Conservation (phyloP, 2,888 invertebrate species). For the Chrysolina oricalcia region DNA sequence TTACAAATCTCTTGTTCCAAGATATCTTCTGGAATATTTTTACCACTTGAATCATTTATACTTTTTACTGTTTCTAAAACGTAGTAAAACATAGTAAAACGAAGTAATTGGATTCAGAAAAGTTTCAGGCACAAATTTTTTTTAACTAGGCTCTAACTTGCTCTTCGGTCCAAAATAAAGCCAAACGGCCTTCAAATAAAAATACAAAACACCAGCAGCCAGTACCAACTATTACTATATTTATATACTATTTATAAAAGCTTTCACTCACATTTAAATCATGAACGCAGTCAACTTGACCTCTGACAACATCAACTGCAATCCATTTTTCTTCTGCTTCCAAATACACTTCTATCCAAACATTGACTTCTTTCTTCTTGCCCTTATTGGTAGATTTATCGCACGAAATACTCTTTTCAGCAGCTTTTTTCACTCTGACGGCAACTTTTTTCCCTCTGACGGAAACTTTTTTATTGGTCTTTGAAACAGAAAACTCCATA, state of each 20-base stretch:
- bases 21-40: too few relatives aligned
- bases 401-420: conserved; percentile 43
- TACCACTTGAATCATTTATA: too few relatives aligned
- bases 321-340: conserved; percentile 92
- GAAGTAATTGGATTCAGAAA: too few relatives aligned
- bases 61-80: too few relatives aligned
- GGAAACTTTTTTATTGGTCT: conserved; percentile 61
- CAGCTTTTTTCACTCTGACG: conserved; percentile 50
- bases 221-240: too few relatives aligned
- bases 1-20: too few relatives aligned
- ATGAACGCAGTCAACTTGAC: conserved; percentile 83
- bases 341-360: conserved; percentile 92
- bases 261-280: conserved; percentile 81
- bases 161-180: too few relatives aligned
- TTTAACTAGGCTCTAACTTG: too few relatives aligned
- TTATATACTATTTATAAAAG: not conserved
- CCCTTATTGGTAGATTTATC: conserved; percentile 60
- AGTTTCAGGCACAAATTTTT: too few relatives aligned
- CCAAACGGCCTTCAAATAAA: too few relatives aligned
- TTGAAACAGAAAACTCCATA: conserved; percentile 63
- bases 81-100: too few relatives aligned
- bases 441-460: conserved; percentile 60
- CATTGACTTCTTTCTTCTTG: conserved; percentile 75
- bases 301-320: conserved; percentile 84
- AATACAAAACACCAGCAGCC: too few relatives aligned